phyloP scores from a whole-genome alignment of 2,888 invertebrate species.

The Drosophila imparisetae region DNA sequence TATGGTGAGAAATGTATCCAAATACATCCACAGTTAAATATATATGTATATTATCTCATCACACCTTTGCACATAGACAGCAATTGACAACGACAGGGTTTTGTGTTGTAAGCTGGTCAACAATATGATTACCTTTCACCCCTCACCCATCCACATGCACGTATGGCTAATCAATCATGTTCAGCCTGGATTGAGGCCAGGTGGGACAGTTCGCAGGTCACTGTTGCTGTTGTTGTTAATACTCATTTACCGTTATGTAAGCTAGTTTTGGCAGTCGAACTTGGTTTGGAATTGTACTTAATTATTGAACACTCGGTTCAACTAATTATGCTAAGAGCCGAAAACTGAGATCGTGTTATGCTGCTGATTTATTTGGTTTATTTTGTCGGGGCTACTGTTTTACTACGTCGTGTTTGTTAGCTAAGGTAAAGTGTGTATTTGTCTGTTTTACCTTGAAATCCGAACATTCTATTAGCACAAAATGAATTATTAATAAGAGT shows the following conservation, averaged over 20 bases:
- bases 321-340: constrained; percentile 72
- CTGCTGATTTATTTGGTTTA: constrained; percentile 27
- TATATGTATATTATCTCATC: background rate
- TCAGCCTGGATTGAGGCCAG: constrained; percentile 26
- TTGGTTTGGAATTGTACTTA: constrained; percentile 51
- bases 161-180: constrained; percentile 64
- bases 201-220: constrained; percentile 10
- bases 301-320: constrained; percentile 71
- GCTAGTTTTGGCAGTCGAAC: constrained; percentile 26
- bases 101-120: constrained; percentile 38
- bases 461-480: constrained; percentile 68
- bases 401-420: constrained; percentile 15
- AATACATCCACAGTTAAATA: background rate
- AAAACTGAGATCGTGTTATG: constrained; percentile 10
- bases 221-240: constrained; percentile 1
- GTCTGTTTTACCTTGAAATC: constrained; percentile 48
- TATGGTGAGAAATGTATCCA: background rate
- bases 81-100: constrained; percentile 35
- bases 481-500: constrained; percentile 77
- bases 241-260: constrained; percentile 23
- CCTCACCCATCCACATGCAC: background rate
- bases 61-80: constrained; percentile 5
- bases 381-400: background rate
- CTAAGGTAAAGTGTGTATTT: constrained; percentile 19
- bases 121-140: constrained; percentile 35